Percentiles rank a stretch among this genome's conserved stretches.
phyloP scores from a whole-genome alignment of 2,797 vertebrate species.

The Arnoldichthys spilopterus region DNA sequence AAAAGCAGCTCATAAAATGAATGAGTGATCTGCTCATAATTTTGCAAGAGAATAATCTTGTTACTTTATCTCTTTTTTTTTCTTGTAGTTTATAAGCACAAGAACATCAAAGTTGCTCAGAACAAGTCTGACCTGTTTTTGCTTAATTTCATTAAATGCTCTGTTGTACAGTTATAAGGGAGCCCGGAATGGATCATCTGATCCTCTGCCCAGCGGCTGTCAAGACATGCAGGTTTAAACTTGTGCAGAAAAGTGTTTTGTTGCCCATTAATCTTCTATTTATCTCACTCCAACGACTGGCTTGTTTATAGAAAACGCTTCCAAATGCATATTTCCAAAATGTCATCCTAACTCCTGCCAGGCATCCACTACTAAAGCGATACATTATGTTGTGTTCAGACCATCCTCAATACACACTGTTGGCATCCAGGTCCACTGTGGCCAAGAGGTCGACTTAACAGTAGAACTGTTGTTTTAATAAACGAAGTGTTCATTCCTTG shows the following conservation, averaged over 20 bases:
- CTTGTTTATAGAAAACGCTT: slow-evolving; percentile 37
- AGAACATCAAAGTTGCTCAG: slow-evolving; percentile 23
- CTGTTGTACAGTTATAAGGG: slow-evolving; percentile 41
- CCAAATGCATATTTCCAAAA: slow-evolving; percentile 41
- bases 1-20: too few relatives aligned
- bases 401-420: neutral
- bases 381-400: slow-evolving; percentile 15
- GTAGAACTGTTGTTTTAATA: too few relatives aligned
- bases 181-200: slow-evolving; percentile 40
- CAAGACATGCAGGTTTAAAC: slow-evolving; percentile 41
- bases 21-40: too few relatives aligned
- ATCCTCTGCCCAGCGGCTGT: slow-evolving; percentile 44
- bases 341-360: slow-evolving; percentile 33
- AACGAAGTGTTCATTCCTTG: too few relatives aligned
- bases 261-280: slow-evolving; percentile 39
- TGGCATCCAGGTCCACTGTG: too few relatives aligned
- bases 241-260: slow-evolving; percentile 42
- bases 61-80: too few relatives aligned
- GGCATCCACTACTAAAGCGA: slow-evolving; percentile 5
- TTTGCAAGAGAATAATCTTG: too few relatives aligned
- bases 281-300: slow-evolving; percentile 39
- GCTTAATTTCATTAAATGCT: slow-evolving; percentile 33
- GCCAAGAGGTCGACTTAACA: neutral
- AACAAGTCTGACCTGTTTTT: slow-evolving; percentile 28
- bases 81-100: too few relatives aligned